A percentile compares a stretch with the other conserved stretches of the same genome.
Conservation (phyloP, 2,797 vertebrate genomes). For the Australoheros facetus region DNA sequence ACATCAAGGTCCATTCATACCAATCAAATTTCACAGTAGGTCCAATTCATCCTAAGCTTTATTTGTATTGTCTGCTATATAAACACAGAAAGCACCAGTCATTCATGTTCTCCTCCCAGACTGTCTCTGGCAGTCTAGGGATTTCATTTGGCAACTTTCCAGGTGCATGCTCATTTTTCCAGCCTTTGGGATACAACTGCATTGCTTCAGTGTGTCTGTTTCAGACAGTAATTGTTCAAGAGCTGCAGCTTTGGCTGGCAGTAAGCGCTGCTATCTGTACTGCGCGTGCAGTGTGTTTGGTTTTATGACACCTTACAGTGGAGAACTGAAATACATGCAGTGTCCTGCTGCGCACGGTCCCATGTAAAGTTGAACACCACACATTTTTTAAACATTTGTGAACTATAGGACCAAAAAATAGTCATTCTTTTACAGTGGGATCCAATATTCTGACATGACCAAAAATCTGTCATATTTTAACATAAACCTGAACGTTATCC, state of each 20-base stretch:
- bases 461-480: background rate
- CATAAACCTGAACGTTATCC: background rate
- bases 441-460: background rate
- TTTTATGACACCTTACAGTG: background rate
- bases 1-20: constrained; percentile 81
- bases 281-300: background rate
- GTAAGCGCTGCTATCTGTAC: background rate
- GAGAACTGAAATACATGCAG: background rate
- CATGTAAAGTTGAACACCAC: background rate
- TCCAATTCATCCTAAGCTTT: constrained; percentile 70
- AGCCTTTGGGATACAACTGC: constrained; percentile 43
- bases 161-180: constrained; percentile 42
- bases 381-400: background rate
- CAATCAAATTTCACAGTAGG: constrained; percentile 73
- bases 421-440: background rate
- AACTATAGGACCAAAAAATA: background rate
- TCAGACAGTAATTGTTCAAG: constrained; percentile 32
- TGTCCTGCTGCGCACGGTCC: background rate
- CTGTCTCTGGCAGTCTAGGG: constrained; percentile 43
- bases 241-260: constrained; percentile 14
- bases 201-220: constrained; percentile 29
- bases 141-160: constrained; percentile 54
- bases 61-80: constrained; percentile 67
- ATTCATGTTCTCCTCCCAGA: constrained; percentile 54
- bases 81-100: constrained; percentile 55